A percentile compares a stretch with the other conserved stretches of the same genome.
These are phyloP conservation scores for Silurus meridionalis DNA, from an alignment of 2,113 vertebrate genomes.

Conservation along the genomic window DNA sequence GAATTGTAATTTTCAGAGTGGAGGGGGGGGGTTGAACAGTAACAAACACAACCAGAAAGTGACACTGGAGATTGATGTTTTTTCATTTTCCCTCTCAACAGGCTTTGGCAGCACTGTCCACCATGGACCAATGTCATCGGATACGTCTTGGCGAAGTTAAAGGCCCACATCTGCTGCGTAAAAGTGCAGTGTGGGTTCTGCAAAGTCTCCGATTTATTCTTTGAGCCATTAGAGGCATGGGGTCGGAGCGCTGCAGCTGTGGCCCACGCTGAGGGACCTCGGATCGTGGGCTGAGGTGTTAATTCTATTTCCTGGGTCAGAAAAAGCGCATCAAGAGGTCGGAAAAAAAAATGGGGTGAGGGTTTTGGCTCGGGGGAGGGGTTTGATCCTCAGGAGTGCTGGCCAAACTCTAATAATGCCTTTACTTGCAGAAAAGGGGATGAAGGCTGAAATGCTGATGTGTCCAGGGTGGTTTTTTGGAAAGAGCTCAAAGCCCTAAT, in stretches of 20 bases:
- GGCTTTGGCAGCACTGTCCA: constrained; percentile 35
- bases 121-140: constrained; percentile 41
- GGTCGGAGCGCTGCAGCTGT: constrained; percentile 66
- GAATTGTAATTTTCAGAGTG: too few relatives aligned
- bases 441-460: constrained; percentile 20
- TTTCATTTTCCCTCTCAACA: constrained; percentile 51
- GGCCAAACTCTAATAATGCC: constrained; percentile 34
- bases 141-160: constrained; percentile 36
- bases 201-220: constrained; percentile 48
- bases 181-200: constrained; percentile 41
- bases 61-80: constrained; percentile 44
- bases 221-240: constrained; percentile 33
- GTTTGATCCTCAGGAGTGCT: neutral
- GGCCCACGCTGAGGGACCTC: constrained; percentile 56
- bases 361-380: constrained; percentile 15
- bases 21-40: neutral
- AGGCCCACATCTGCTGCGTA: constrained; percentile 47
- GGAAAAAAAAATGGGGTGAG: constrained; percentile 22
- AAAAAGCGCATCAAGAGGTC: constrained; percentile 70
- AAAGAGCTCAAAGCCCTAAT: neutral
- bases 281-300: constrained; percentile 69
- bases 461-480: constrained; percentile 16
- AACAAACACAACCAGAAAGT: constrained; percentile 26
- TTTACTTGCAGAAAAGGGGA: constrained; percentile 5
- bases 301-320: constrained; percentile 80